A percentile compares a stretch with the other conserved stretches of the same genome.
Conservation (phyloP, 2,113 vertebrate species). For the Laticauda colubrina region DNA sequence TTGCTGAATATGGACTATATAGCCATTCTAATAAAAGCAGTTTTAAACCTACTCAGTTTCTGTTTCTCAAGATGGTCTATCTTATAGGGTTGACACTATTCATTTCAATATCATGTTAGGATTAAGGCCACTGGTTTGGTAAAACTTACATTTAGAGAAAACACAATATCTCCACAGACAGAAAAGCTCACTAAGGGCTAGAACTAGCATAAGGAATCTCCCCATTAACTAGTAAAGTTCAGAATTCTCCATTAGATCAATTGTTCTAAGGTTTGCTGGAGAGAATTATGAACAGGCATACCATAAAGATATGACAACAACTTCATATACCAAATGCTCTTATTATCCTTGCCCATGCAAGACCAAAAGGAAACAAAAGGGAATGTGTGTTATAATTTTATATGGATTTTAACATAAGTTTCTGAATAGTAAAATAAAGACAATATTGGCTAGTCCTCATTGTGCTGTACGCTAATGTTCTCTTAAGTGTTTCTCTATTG, state of each 20-base stretch:
- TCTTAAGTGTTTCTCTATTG: neutral
- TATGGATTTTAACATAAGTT: neutral
- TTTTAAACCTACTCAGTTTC: neutral
- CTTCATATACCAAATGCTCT: neutral
- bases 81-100: neutral
- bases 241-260: neutral
- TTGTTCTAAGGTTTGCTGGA: neutral
- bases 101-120: neutral
- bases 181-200: neutral
- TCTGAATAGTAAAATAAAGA: neutral
- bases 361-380: neutral
- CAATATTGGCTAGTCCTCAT: neutral
- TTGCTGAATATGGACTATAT: neutral
- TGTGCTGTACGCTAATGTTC: neutral
- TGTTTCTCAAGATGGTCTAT: neutral
- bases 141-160: neutral
- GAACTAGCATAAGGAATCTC: neutral
- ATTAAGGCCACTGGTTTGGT: neutral
- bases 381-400: neutral
- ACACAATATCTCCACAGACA: neutral
- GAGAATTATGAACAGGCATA: neutral
- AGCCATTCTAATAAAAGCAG: neutral
- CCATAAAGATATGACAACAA: neutral
- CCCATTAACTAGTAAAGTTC: neutral
- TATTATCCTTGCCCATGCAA: neutral